Base-by-base conservation (phyloP, 2,113 vertebrate genomes). In the Ramphastos sulfuratus region DNA sequence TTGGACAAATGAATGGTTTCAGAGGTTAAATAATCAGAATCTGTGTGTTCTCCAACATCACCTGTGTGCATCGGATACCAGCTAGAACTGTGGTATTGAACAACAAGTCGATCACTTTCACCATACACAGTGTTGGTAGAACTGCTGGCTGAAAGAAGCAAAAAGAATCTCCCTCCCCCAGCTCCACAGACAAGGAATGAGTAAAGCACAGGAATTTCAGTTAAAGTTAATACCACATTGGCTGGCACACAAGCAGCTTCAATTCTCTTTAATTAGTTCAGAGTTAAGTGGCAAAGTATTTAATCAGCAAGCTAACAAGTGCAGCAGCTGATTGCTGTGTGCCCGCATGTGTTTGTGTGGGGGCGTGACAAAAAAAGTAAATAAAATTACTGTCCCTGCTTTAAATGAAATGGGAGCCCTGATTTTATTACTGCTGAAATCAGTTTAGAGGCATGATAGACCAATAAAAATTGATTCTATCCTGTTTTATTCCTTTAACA, bases 241-340 rank as follows among this genome's bases (percentile, higher is more conserved):
- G 88, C 92, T 96, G 92, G 94, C 1, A 20, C 90, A 95, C 87
- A 95, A 81, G 77, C 89, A 95, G 82, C 94, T 96, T 94, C 96
- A 97, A 87, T 98, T 97, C 90, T 74, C 97, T 96, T 97, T 97
- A 98, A 98, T 98, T 98, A 98, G 96, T 96, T 94, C 94, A 89
- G 95, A 92, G 84, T 97, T 97, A 96, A 96, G 97, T 95, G 96
- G 96, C 97, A 98, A 97, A 94, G 89, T 97, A 96, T 97, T 97
- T 97, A 98, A 98, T 98, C 97, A 98, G 96, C 14, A 66, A 96
- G 77, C 90, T 98, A 98, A 97, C 96, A 97, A 97, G 96, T 96
- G 82, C 79, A 85, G 87, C 19, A 46, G 76, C 94, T 96, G 96
- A 97, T 97, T 97, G 92, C 94, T 97, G 82, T 94, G 15, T 91